phyloP scores from a whole-genome alignment of 2,113 vertebrate genomes.

The Cynoglossus semilaevis region DNA sequence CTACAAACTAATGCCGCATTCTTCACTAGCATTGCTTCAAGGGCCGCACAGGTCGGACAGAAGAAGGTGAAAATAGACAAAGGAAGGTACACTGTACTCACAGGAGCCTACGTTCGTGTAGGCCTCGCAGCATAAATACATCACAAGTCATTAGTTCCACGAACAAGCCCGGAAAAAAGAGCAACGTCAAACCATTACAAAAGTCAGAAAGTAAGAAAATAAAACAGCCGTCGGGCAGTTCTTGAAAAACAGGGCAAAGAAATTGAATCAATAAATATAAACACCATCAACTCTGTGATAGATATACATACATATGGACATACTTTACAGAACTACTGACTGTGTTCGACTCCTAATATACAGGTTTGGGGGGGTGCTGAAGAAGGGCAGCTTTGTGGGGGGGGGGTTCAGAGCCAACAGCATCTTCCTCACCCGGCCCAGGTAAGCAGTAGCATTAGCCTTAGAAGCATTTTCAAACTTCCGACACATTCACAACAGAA shows the following conservation, averaged over 20 bases:
- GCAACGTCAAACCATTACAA: constrained; percentile 54
- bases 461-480: constrained; percentile 71
- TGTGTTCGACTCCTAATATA: constrained; percentile 67
- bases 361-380: constrained; percentile 47
- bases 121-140: constrained; percentile 69
- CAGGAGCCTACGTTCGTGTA: constrained; percentile 46
- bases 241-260: constrained; percentile 63
- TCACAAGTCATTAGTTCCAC: constrained; percentile 54
- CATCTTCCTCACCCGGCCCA: constrained; percentile 51
- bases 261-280: constrained; percentile 75
- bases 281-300: constrained; percentile 75
- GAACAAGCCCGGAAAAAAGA: constrained; percentile 45
- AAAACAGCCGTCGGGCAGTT: constrained; percentile 68
- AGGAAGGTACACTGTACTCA: constrained; percentile 45
- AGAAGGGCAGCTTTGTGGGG: constrained; percentile 44
- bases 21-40: constrained; percentile 35
- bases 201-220: constrained; percentile 61
- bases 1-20: constrained; percentile 47
- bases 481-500: constrained; percentile 68
- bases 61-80: constrained; percentile 42
- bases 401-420: constrained; percentile 43
- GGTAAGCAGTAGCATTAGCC: constrained; percentile 63
- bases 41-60: constrained; percentile 46
- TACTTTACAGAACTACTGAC: constrained; percentile 74
- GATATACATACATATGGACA: constrained; percentile 80